These are phyloP conservation scores for Hirtodrosophila cameraria DNA, from an alignment of 2,888 invertebrate species.

Conservation along the genomic window DNA sequence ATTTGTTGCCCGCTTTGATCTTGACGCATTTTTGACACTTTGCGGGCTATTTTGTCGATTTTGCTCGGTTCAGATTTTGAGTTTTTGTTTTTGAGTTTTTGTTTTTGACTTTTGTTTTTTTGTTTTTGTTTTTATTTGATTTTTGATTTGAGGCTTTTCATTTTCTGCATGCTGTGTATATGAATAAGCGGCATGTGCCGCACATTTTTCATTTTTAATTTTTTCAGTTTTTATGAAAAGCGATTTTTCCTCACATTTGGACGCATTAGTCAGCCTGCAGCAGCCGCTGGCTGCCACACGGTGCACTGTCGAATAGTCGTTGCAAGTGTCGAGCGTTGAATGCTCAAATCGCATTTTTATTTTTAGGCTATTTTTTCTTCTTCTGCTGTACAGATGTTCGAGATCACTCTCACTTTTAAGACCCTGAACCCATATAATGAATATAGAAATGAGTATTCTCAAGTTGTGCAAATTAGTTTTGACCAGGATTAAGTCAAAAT, in stretches of 20 bases:
- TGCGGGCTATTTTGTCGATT: conserved; percentile 68
- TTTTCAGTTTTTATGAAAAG: conserved; percentile 20
- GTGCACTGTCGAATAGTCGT: conserved; percentile 1
- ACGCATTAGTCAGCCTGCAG: conserved; percentile 69
- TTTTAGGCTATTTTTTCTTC: conserved; percentile 32
- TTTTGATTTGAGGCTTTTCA: conserved; percentile 27
- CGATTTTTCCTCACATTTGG: conserved; percentile 55
- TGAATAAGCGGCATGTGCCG: conserved; percentile 59
- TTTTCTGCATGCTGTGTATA: conserved; percentile 21
- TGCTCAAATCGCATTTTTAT: conserved; percentile 43
- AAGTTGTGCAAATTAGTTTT: background rate
- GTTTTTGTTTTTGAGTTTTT: conserved; percentile 15
- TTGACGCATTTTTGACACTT: conserved; percentile 76
- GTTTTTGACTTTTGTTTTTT: conserved; percentile 3
- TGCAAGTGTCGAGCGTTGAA: conserved; percentile 42
- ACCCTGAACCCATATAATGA: background rate
- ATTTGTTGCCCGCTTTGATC: conserved; percentile 69
- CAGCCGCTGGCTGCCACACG: conserved; percentile 32
- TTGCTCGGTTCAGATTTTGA: conserved; percentile 38
- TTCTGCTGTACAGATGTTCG: conserved; percentile 32
- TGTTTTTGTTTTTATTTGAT: conserved; percentile 13
- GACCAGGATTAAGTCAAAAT: no score
- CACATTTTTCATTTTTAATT: conserved; percentile 57
- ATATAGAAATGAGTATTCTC: background rate
- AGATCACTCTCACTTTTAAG: background rate